Conservation (phyloP, 2,797 vertebrate species). For the Pteropus rufus region DNA sequence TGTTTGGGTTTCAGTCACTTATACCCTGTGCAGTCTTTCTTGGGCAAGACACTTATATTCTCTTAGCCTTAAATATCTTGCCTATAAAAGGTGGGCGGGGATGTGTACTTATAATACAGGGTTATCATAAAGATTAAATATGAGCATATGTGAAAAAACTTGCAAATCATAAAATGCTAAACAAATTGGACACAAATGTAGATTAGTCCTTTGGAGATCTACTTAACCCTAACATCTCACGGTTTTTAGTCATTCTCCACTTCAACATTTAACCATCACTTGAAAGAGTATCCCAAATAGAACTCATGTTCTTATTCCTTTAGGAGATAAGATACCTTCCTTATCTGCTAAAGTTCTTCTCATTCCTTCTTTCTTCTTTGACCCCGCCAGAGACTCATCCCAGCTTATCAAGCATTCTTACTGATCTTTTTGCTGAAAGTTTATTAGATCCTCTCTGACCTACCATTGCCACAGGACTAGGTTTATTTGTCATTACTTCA, state of each 20-base stretch:
- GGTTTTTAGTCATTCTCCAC: neutral
- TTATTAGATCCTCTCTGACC: neutral
- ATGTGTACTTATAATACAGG: neutral
- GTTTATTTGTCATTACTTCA: neutral
- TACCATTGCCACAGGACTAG: neutral
- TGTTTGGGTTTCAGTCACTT: neutral
- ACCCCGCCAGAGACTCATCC: neutral
- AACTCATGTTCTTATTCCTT: neutral
- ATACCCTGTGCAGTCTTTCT: neutral
- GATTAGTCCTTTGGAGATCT: neutral
- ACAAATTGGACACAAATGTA: neutral
- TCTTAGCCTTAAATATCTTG: neutral
- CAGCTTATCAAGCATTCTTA: neutral
- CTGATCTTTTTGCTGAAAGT: neutral
- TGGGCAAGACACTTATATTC: neutral
- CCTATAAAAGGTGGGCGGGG: rapidly evolving
- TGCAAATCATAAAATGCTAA: neutral
- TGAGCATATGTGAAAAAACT: neutral
- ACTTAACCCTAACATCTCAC: neutral
- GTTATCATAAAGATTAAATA: neutral
- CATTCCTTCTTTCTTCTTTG: neutral
- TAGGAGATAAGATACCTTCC: neutral
- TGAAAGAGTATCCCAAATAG: neutral
- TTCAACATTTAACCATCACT: neutral
- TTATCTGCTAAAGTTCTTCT: neutral